phyloP scores from a whole-genome alignment of 92 coral and sea anemone species.

The Ricordea florida region DNA sequence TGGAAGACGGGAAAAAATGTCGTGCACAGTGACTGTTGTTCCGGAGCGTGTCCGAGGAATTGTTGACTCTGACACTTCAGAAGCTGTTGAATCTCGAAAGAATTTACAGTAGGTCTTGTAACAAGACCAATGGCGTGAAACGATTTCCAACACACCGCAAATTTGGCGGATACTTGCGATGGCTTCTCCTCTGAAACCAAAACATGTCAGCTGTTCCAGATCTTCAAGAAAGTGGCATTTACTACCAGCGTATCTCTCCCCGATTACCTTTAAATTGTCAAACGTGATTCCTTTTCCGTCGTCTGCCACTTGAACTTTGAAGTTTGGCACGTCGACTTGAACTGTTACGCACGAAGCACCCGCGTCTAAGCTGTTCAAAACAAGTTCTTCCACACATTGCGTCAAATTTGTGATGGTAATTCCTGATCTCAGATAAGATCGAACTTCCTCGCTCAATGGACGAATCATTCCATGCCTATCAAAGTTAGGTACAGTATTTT shows the following conservation, averaged over 20 bases:
- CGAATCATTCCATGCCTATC: slow-evolving; percentile 66
- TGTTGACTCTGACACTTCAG: slow-evolving; percentile 73
- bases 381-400: slow-evolving; percentile 94
- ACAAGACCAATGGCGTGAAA: slow-evolving; percentile 82
- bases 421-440: slow-evolving; percentile 88
- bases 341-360: slow-evolving; percentile 84
- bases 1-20: slow-evolving; percentile 79
- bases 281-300: slow-evolving; percentile 82
- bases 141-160: slow-evolving; percentile 82
- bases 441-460: slow-evolving; percentile 76
- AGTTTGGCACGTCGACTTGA: slow-evolving; percentile 77
- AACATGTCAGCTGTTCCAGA: slow-evolving; percentile 57
- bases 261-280: slow-evolving; percentile 69
- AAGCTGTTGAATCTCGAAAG: slow-evolving; percentile 68
- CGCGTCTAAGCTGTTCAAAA: slow-evolving; percentile 91
- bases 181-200: slow-evolving; percentile 97
- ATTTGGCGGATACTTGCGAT: slow-evolving; percentile 86
- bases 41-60: slow-evolving; percentile 79
- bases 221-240: slow-evolving; percentile 87
- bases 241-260: slow-evolving; percentile 86
- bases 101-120: slow-evolving; percentile 86
- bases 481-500: no score
- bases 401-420: slow-evolving; percentile 85
- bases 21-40: slow-evolving; percentile 81
- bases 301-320: slow-evolving; percentile 83